Percentiles rank a stretch among this genome's conserved stretches.
Conservation (phyloP, 2,888 invertebrate genomes). For the Rhamnusium bicolor region DNA sequence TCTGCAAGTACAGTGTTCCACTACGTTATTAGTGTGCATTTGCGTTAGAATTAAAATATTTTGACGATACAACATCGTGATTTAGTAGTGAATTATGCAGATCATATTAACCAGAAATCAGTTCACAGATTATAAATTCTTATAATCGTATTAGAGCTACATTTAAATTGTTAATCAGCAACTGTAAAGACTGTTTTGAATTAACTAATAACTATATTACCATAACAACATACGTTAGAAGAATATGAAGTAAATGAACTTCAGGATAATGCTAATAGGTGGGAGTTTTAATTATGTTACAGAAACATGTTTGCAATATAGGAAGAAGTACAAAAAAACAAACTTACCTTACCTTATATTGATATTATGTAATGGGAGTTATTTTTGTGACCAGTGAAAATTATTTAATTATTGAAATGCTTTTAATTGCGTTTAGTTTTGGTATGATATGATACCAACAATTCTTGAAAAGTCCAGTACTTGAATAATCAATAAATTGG, state of each 20-base stretch:
- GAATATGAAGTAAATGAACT: constrained; percentile 17
- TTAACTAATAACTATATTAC: constrained; percentile 33
- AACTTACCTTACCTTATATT: too few relatives aligned
- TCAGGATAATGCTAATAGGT: neutral
- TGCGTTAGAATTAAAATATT: constrained; percentile 24
- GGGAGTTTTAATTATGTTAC: constrained; percentile 8
- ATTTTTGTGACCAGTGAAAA: too few relatives aligned
- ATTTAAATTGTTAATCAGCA: constrained; percentile 38
- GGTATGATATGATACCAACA: too few relatives aligned
- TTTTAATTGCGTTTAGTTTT: too few relatives aligned
- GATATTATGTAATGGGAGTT: too few relatives aligned
- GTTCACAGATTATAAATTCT: constrained; percentile 17
- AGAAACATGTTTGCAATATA: constrained; percentile 6
- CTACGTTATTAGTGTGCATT: neutral
- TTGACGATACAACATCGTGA: constrained; percentile 16
- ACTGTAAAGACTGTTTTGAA: constrained; percentile 34
- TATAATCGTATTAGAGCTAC: constrained; percentile 18
- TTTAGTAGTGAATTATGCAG: constrained; percentile 4
- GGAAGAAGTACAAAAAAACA: neutral
- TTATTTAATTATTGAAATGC: too few relatives aligned
- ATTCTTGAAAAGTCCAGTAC: too few relatives aligned
- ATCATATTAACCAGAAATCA: constrained; percentile 2
- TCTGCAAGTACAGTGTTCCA: neutral
- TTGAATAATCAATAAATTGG: too few relatives aligned
- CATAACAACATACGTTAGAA: constrained; percentile 24